Evolutionary conservation across 2,113 vertebrate genomes (phyloP).

Genomic region (Lagenorhynchus albirostris): DNA sequence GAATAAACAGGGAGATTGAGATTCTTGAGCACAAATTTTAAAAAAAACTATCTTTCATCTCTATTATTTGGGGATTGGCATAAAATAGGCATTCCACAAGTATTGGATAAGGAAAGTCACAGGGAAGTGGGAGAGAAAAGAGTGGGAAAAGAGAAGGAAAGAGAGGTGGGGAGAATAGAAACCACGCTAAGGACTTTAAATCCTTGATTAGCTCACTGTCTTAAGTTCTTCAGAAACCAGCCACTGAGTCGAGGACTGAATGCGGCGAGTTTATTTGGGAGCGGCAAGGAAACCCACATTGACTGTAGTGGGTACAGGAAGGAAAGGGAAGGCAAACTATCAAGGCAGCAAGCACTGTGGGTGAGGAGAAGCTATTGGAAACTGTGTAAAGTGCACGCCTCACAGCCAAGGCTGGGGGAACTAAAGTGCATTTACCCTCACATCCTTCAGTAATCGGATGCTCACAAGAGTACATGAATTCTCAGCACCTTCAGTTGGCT

Average conservation of each 20-base stretch:
- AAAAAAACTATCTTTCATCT: neutral
- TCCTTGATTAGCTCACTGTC: neutral
- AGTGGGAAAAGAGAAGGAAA: neutral
- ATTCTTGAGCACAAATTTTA: neutral
- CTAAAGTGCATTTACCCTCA: neutral
- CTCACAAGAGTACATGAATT: neutral
- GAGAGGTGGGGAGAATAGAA: neutral
- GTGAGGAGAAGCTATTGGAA: neutral
- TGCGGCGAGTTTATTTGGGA: neutral
- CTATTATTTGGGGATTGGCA: neutral
- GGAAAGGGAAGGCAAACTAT: neutral
- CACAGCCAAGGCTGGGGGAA: neutral
- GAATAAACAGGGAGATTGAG: neutral
- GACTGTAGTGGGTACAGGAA: neutral
- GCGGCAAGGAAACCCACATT: neutral
- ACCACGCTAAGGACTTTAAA: neutral
- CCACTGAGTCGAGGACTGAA: neutral
- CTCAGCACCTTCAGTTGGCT: neutral
- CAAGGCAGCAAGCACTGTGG: neutral
- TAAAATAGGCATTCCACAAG: neutral
- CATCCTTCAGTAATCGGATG: neutral
- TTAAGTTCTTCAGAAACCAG: neutral
- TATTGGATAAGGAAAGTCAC: neutral
- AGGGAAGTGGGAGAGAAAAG: neutral
- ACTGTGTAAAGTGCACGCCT: neutral